These are phyloP conservation scores for Meteorus sp. DNA, from an alignment of 1,140 invertebrate genomes.

Conservation along the genomic window DNA sequence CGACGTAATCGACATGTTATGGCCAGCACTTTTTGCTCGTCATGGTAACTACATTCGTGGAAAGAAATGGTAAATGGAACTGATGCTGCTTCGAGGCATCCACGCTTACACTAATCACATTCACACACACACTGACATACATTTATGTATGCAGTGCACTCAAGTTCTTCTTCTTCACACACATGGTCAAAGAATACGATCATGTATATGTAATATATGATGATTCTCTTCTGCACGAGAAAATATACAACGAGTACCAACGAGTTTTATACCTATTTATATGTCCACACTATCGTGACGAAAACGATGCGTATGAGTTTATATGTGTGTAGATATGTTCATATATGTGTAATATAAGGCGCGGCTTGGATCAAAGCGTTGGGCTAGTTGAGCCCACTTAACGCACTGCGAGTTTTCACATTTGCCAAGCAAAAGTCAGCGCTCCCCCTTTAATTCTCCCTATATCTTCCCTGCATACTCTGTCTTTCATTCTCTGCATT, in stretches of 20 bases:
- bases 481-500: neutral
- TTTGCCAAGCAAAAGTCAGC: slow-evolving; percentile 50
- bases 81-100: too few relatives aligned
- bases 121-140: neutral
- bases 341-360: slow-evolving; percentile 28
- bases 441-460: too few relatives aligned
- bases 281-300: neutral
- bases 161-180: neutral
- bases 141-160: too few relatives aligned
- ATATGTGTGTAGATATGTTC: neutral
- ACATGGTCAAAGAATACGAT: too few relatives aligned
- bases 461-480: neutral
- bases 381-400: slow-evolving; percentile 54
- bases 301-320: neutral
- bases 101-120: neutral
- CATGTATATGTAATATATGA: too few relatives aligned
- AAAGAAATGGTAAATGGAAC: slow-evolving; percentile 48
- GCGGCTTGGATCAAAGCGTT: slow-evolving; percentile 50
- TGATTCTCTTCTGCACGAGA: too few relatives aligned
- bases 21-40: slow-evolving; percentile 40
- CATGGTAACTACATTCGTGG: slow-evolving; percentile 53
- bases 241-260: neutral
- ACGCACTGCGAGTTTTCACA: slow-evolving; percentile 50
- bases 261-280: neutral
- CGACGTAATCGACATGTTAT: slow-evolving; percentile 35